Base-by-base conservation (phyloP, 2,888 invertebrate genomes). In the Epiblema foenella region DNA sequence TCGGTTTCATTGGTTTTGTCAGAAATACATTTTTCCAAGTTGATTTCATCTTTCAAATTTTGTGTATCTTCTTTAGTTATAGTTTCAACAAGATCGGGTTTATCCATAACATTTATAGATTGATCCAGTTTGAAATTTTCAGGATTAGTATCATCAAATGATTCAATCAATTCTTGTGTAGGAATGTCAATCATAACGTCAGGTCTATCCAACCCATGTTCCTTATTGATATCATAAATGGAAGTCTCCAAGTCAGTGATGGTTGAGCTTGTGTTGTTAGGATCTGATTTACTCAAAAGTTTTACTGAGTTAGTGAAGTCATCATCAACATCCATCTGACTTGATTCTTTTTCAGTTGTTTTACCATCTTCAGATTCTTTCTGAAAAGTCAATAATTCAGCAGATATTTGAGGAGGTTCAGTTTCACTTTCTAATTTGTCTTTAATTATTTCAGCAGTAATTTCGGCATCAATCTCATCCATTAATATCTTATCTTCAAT, bases 121-220 rank as follows among this genome's bases (percentile, higher is more conserved):
- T 64, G 18, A 10, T 64, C 54, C 15, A 18, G 33, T n/a, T 52
- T 51, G 49, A 74, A 75, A 49, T 74, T 37, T 74, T 79, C 20
- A 69, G 77, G 70, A 81, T 79, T 83, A 39, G 81, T 76, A 68
- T 86, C 85, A 72, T 76, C 78, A 73, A 77, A 80, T 46, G 73
- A 76, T 42, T 78, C 77, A 76, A 88, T 85, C 0, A 88, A 57
- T 20, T 88, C 87, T 75, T 90, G 89, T 0, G 83, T 83, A 7
- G 91, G 91, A 77, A 92, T 91, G 75, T 91, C 88, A 51, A 91
- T 73, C 91, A 92, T 92, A 11, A 84, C 79, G 77, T 92, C 86
- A 1, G 90, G 90, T 77, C 83, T 83, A n/a, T 82, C 83, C 2
- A 91, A 76, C 2, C 82, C 78, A 74, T 89, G 89, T 15, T 81